A percentile compares a stretch with the other conserved stretches of the same genome.
Evolutionary conservation across 2,888 invertebrate genomes (phyloP).

Genomic region (Drosophila vallismaia): DNA sequence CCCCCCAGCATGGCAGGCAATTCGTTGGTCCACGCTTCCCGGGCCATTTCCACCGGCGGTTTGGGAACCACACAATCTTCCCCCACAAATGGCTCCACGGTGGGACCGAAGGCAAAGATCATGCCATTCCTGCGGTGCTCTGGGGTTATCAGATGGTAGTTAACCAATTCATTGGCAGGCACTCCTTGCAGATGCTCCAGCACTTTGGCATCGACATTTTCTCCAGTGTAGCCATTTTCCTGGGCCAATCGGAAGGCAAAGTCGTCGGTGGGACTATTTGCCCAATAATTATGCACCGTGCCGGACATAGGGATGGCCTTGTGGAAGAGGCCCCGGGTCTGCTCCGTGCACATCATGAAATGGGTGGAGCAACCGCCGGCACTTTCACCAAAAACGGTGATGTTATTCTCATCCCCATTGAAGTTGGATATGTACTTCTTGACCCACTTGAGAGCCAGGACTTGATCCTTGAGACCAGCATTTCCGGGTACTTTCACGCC

Average conservation of each 20-base stretch:
- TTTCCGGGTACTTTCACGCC: conserved; percentile 85
- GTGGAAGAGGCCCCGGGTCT: conserved; percentile 83
- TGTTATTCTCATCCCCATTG: conserved; percentile 85
- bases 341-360: conserved; percentile 84
- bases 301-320: conserved; percentile 82
- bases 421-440: conserved; percentile 84
- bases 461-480: conserved; percentile 85
- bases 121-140: conserved; percentile 72
- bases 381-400: conserved; percentile 85
- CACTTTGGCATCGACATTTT: conserved; percentile 80
- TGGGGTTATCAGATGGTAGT: conserved; percentile 68
- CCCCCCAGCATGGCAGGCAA: conserved; percentile 81
- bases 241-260: conserved; percentile 80
- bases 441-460: conserved; percentile 85
- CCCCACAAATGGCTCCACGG: conserved; percentile 78
- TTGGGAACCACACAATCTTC: conserved; percentile 76
- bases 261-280: conserved; percentile 65
- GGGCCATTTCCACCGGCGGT: conserved; percentile 74
- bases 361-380: conserved; percentile 85
- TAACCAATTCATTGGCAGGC: conserved; percentile 66
- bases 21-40: conserved; percentile 78
- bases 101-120: conserved; percentile 77
- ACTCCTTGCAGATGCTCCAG: conserved; percentile 80
- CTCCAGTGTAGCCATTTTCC: conserved; percentile 78
- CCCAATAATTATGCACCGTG: conserved; percentile 74